Evolutionary conservation across 2,113 vertebrate genomes (phyloP).

Genomic region (Neogobius melanostomus): DNA sequence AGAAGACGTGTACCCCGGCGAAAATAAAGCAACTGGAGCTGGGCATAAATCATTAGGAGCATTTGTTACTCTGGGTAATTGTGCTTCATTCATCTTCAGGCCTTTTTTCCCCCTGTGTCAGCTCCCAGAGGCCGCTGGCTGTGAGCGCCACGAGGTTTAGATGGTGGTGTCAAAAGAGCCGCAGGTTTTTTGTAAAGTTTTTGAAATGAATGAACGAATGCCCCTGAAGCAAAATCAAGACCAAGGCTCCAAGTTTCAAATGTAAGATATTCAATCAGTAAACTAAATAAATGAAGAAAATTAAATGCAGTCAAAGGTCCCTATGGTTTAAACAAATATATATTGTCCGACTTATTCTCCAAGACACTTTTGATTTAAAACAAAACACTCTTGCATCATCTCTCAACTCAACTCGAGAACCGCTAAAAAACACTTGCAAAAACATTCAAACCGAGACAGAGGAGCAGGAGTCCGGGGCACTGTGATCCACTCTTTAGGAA

Average conservation of each 20-base stretch:
- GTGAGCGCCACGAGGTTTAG: slow-evolving; percentile 39
- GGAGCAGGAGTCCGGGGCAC: slow-evolving; percentile 2
- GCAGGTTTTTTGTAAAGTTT: neutral
- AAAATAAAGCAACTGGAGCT: slow-evolving; percentile 78
- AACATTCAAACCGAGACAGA: slow-evolving; percentile 6
- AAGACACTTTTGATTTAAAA: no score
- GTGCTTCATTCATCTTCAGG: slow-evolving; percentile 76
- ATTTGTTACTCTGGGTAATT: slow-evolving; percentile 77
- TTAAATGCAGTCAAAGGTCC: no score
- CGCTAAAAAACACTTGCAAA: slow-evolving; percentile 17
- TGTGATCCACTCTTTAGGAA: slow-evolving; percentile 67
- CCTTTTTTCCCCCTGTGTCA: slow-evolving; percentile 68
- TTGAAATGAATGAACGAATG: no score
- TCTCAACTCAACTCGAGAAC: neutral
- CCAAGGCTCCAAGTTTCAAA: no score
- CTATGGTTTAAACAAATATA: no score
- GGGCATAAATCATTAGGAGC: slow-evolving; percentile 79
- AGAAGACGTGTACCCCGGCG: slow-evolving; percentile 58
- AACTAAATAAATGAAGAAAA: no score
- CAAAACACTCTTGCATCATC: no score
- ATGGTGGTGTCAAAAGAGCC: slow-evolving; percentile 24
- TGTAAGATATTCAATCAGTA: no score
- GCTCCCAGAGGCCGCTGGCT: slow-evolving; percentile 58
- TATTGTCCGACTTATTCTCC: no score
- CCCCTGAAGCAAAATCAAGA: no score